phyloP scores from a whole-genome alignment of 1,140 invertebrate species.

The Mesaphorura yosii region DNA sequence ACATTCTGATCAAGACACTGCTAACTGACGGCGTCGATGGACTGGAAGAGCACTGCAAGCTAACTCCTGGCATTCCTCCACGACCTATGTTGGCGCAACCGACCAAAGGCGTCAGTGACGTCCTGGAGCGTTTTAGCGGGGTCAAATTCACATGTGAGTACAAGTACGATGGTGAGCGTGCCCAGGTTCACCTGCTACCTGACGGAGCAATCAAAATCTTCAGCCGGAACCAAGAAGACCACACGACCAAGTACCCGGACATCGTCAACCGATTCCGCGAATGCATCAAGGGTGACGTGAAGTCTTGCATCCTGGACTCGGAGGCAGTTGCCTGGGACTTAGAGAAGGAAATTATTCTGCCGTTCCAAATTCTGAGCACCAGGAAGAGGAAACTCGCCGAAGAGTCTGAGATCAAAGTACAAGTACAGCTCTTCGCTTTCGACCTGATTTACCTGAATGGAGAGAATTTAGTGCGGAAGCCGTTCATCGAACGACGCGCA shows the following conservation, averaged over 20 bases:
- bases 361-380: constrained; percentile 93
- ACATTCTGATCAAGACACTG: constrained; percentile 68
- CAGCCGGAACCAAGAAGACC: constrained; percentile 96
- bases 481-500: constrained; percentile 62
- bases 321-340: constrained; percentile 96
- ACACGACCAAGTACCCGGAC: constrained; percentile 96
- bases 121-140: constrained; percentile 80
- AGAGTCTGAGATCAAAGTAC: constrained; percentile 83
- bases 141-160: constrained; percentile 95
- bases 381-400: constrained; percentile 88
- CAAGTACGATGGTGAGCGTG: constrained; percentile 98
- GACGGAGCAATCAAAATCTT: constrained; percentile 67
- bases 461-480: constrained; percentile 63
- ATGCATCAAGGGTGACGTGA: constrained; percentile 46
- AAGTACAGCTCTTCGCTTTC: constrained; percentile 96
- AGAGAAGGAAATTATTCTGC: constrained; percentile 79
- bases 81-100: constrained; percentile 99
- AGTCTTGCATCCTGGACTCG: constrained; percentile 84
- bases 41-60: constrained; percentile 68
- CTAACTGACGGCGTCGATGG: constrained; percentile 65
- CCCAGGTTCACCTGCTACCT: constrained; percentile 72
- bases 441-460: constrained; percentile 94
- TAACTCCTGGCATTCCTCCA: constrained; percentile 85
- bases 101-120: constrained; percentile 82
- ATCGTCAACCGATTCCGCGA: constrained; percentile 60